phyloP scores from a whole-genome alignment of 1,140 invertebrate species.

The Brachionus paranguensis region DNA sequence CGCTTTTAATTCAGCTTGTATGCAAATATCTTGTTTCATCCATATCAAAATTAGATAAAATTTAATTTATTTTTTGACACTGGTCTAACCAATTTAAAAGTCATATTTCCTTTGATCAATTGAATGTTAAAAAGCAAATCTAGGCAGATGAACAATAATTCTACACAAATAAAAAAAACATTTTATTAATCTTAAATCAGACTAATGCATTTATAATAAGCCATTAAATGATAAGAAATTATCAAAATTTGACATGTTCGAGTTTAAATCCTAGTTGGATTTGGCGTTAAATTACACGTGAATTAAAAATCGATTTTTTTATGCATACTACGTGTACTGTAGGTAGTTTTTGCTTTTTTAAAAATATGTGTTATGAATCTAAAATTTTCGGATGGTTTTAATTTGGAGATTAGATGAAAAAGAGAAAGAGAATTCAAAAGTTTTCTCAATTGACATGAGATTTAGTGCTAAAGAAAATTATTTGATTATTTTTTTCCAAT shows the following conservation, averaged over 20 bases:
- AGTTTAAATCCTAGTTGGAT: neutral
- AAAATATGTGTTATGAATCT: neutral
- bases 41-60: neutral
- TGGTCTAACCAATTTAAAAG: neutral
- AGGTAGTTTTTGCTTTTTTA: neutral
- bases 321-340: neutral
- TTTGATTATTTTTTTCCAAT: too few species aligned
- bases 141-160: neutral
- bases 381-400: neutral
- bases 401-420: neutral
- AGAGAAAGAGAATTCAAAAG: neutral
- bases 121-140: neutral
- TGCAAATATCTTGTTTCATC: neutral
- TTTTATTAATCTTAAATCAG: neutral
- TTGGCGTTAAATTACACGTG: neutral
- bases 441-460: too few species aligned
- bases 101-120: neutral
- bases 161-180: neutral
- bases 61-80: neutral
- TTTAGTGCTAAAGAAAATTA: too few species aligned
- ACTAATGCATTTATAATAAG: neutral
- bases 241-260: neutral
- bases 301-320: neutral
- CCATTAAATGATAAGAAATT: too few species aligned
- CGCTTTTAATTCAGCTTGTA: neutral